Conservation (phyloP, 2,888 invertebrate species). For the Campopleginae sp. region DNA sequence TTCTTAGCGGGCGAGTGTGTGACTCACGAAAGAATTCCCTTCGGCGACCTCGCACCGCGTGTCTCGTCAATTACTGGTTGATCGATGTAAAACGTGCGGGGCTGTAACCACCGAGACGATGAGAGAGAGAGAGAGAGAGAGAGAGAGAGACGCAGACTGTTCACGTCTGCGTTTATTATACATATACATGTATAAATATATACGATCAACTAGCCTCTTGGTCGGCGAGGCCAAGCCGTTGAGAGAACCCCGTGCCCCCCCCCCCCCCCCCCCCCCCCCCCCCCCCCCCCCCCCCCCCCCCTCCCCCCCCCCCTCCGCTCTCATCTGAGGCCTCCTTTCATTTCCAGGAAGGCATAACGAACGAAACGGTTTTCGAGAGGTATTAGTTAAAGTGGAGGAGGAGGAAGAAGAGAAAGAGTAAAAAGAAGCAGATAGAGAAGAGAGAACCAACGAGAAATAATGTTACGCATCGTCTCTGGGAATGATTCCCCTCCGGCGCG, state of each 20-base stretch:
- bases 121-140: constrained; percentile 26
- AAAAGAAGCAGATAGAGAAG: neutral
- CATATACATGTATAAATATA: constrained; percentile 2
- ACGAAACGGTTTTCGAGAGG: constrained; percentile 57
- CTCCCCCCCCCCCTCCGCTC: constrained; percentile 42
- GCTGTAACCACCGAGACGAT: constrained; percentile 56
- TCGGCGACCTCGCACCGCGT: constrained; percentile 67
- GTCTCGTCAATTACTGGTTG: constrained; percentile 69
- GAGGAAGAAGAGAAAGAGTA: neutral
- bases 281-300: neutral
- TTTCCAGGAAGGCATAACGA: constrained; percentile 68
- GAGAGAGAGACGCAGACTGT: constrained; percentile 29
- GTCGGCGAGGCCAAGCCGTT: constrained; percentile 57
- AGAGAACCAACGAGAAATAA: neutral
- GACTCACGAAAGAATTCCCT: constrained; percentile 69
- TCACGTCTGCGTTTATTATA: constrained; percentile 32
- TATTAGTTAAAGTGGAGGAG: constrained; percentile 52
- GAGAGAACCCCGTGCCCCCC: constrained; percentile 27
- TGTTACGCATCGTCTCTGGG: constrained; percentile 50
- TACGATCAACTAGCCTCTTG: constrained; percentile 35
- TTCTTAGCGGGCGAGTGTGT: constrained; percentile 45
- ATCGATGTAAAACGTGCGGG: constrained; percentile 69
- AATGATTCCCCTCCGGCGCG: constrained; percentile 57
- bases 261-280: constrained; percentile 16
- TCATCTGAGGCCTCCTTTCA: constrained; percentile 61